A percentile compares a stretch with the other conserved stretches of the same genome.
Evolutionary conservation across 2,113 vertebrate genomes (phyloP).

Genomic region (Melanocharis versteri): DNA sequence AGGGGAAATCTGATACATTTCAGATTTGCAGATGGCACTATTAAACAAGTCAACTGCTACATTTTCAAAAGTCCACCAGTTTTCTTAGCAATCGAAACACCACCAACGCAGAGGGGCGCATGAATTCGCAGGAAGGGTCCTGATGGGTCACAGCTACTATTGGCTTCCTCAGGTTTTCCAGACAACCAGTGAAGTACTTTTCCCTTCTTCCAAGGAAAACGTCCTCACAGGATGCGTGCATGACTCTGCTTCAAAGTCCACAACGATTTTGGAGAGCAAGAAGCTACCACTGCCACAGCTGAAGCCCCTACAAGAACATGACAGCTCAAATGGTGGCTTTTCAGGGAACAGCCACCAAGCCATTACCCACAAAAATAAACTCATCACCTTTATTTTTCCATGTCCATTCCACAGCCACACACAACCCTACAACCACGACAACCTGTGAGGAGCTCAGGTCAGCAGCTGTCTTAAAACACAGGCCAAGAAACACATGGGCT

Average conservation of each 20-base stretch:
- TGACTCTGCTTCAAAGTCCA: background rate
- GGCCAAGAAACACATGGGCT: background rate
- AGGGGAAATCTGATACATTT: background rate
- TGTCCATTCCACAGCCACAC: background rate
- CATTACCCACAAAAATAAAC: background rate
- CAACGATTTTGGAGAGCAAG: background rate
- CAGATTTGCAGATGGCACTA: background rate
- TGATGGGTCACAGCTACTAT: background rate
- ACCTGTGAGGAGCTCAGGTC: background rate
- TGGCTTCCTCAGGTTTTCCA: background rate
- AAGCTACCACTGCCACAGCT: background rate
- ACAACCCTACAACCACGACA: background rate
- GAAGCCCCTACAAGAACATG: background rate
- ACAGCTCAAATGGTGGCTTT: background rate
- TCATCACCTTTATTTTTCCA: background rate
- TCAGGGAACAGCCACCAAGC: background rate
- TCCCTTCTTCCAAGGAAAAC: background rate
- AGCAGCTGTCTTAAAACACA: background rate
- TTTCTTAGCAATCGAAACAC: background rate
- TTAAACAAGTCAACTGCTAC: background rate
- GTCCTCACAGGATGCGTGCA: background rate
- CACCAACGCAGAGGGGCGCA: rapidly evolving
- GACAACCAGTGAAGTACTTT: background rate
- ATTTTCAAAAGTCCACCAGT: background rate
- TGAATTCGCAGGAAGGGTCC: background rate